Evolutionary conservation across 2,113 vertebrate genomes (phyloP).

Genomic region (Pagrus major): DNA sequence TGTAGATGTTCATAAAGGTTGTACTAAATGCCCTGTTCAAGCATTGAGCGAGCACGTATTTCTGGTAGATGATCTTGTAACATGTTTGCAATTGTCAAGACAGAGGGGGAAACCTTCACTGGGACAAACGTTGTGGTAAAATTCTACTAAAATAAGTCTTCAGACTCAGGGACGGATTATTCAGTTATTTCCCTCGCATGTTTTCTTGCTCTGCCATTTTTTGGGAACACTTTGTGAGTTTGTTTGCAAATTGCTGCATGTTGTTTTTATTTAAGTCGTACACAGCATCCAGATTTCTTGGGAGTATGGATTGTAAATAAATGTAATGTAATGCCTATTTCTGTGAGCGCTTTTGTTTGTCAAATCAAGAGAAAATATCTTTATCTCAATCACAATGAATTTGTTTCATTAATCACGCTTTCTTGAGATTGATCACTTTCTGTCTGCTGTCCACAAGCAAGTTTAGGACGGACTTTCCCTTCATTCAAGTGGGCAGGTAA

Average conservation of each 20-base stretch:
- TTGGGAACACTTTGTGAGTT: no score
- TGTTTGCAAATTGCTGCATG: no score
- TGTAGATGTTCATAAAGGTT: not conserved
- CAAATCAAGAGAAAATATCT: not conserved
- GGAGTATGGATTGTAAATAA: no score
- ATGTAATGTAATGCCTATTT: not conserved
- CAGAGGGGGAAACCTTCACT: no score
- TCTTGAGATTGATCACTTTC: not conserved
- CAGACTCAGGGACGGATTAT: no score
- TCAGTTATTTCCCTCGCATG: no score
- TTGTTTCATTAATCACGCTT: no score
- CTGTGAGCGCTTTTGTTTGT: not conserved
- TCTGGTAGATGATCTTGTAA: not conserved
- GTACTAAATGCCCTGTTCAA: not conserved
- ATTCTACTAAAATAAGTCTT: no score
- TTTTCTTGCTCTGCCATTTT: no score
- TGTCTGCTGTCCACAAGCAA: not conserved
- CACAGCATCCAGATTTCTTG: no score
- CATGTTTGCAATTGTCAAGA: not conserved
- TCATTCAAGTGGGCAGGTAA: not conserved
- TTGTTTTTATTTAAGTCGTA: no score
- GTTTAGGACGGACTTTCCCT: not conserved
- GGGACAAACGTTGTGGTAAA: no score
- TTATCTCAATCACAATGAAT: not conserved
- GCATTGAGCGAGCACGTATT: not conserved